Percentiles rank a stretch among this genome's conserved stretches.
Evolutionary conservation across 2,797 vertebrate genomes (phyloP).

Genomic region (Catharus ustulatus): DNA sequence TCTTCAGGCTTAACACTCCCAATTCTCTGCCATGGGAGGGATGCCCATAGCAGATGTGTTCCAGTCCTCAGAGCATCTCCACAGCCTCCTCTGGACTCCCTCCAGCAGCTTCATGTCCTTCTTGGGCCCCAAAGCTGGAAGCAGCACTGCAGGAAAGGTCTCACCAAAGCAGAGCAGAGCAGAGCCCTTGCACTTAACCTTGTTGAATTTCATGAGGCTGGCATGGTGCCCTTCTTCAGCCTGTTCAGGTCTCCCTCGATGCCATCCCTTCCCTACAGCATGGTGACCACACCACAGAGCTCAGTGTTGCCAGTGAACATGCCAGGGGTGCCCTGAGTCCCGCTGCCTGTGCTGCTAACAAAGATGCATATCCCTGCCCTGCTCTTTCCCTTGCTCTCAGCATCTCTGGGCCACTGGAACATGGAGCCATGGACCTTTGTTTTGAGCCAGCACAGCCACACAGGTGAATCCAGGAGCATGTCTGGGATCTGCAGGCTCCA

Average conservation of each 20-base stretch:
- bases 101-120: not conserved
- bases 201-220: no score
- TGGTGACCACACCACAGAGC: not conserved
- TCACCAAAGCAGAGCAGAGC: not conserved
- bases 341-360: not conserved
- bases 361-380: rapidly evolving
- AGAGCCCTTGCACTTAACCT: not conserved
- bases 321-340: not conserved
- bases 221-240: not conserved
- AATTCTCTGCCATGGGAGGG: not conserved
- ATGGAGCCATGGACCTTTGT: rapidly evolving
- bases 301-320: not conserved
- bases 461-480: not conserved
- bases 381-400: not conserved
- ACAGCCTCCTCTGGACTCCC: not conserved
- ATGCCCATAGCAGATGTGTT: not conserved
- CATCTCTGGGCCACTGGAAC: not conserved
- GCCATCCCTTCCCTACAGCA: not conserved
- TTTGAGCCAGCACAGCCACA: not conserved
- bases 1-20: not conserved
- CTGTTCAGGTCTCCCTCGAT: not conserved
- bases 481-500: not conserved
- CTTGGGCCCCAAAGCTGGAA: not conserved
- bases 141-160: no score
- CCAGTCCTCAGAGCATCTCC: not conserved